Percentiles rank a stretch among this genome's conserved stretches.
Evolutionary conservation across 2,888 invertebrate genomes (phyloP).

Genomic region (Drosophila limbata): DNA sequence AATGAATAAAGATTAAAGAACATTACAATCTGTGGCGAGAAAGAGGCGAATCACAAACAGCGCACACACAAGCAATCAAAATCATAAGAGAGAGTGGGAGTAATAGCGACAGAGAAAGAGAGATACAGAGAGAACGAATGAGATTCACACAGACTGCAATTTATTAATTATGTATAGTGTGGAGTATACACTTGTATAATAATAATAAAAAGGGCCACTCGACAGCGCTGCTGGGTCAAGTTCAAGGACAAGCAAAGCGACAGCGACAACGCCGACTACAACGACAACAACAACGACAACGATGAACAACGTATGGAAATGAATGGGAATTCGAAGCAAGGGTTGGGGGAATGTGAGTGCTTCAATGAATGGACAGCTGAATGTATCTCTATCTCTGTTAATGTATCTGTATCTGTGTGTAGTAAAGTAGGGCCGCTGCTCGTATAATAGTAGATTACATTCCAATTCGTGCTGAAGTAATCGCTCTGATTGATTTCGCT

Average conservation of each 20-base stretch:
- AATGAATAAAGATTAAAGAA: conserved; percentile 34
- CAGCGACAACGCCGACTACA: conserved; percentile 25
- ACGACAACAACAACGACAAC: conserved; percentile 16
- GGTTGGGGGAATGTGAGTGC: conserved; percentile 18
- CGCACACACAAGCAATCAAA: conserved; percentile 33
- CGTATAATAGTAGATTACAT: conserved; percentile 44
- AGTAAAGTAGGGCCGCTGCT: conserved; percentile 36
- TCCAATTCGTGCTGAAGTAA: conserved; percentile 48
- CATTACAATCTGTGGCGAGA: conserved; percentile 31
- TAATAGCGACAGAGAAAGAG: background rate
- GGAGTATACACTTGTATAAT: conserved; percentile 54
- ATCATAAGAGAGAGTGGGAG: conserved; percentile 1
- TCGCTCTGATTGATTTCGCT: conserved; percentile 65
- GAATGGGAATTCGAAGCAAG: conserved; percentile 54
- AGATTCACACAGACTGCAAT: conserved; percentile 45
- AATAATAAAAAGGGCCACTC: conserved; percentile 73
- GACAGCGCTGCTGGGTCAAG: conserved; percentile 73
- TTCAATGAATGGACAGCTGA: conserved; percentile 47
- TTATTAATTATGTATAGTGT: conserved; percentile 68
- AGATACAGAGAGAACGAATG: background rate
- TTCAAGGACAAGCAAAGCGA: conserved; percentile 75
- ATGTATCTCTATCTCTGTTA: conserved; percentile 1
- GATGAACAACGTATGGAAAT: conserved; percentile 60
- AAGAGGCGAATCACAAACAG: conserved; percentile 28
- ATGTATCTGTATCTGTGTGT: conserved; percentile 17